Percentiles rank a stretch among this genome's conserved stretches.
Evolutionary conservation across 2,113 vertebrate genomes (phyloP).

Genomic region (Corapipo altera): DNA sequence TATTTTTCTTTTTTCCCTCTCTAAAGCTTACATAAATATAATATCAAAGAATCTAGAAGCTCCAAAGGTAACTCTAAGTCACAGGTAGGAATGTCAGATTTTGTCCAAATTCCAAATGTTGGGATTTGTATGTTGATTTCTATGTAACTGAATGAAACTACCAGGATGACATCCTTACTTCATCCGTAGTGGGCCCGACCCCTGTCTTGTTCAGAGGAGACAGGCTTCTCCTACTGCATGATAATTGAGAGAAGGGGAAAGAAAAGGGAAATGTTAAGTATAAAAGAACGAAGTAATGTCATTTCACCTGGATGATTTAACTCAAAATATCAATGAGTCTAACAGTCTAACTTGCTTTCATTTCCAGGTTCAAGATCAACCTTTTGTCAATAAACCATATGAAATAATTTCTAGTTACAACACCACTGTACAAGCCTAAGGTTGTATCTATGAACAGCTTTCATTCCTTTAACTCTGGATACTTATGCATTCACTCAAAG

Average conservation of each 20-base stretch:
- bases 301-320: background rate
- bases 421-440: background rate
- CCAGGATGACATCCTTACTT: background rate
- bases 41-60: background rate
- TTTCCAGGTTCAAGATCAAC: background rate
- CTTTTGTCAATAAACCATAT: background rate
- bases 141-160: background rate
- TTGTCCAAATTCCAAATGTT: background rate
- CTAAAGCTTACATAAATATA: background rate
- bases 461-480: background rate
- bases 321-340: background rate
- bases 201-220: background rate
- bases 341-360: background rate
- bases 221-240: background rate
- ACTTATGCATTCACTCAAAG: background rate
- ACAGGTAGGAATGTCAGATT: background rate
- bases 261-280: background rate
- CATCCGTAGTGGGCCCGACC: accelerated
- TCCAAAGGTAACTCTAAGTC: background rate
- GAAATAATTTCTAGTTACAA: background rate
- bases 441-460: background rate
- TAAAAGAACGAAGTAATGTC: background rate
- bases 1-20: accelerated
- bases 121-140: background rate
- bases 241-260: background rate